Percentiles rank a stretch among this genome's conserved stretches.
These are phyloP conservation scores for Cerastis rubricosa DNA, from an alignment of 2,888 invertebrate genomes.

Conservation along the genomic window DNA sequence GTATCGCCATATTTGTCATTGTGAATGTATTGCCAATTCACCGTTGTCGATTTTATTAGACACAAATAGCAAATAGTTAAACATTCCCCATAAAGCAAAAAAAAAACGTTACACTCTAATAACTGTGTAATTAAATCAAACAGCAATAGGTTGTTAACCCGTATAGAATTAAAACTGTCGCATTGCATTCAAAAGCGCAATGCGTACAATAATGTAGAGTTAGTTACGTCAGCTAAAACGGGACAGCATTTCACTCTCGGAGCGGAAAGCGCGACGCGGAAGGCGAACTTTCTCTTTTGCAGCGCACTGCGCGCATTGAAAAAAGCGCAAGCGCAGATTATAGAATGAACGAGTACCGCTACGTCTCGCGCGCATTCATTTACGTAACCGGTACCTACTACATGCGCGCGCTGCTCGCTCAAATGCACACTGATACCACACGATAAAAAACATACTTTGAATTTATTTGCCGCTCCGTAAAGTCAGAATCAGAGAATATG, in stretches of 20 bases:
- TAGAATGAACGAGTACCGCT: slow-evolving; percentile 69
- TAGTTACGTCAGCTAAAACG: slow-evolving; percentile 88
- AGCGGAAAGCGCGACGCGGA: slow-evolving; percentile 90
- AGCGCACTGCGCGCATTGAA: slow-evolving; percentile 75
- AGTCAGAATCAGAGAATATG: no score
- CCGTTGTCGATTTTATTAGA: slow-evolving; percentile 2
- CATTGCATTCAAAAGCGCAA: slow-evolving; percentile 65
- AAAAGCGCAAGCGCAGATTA: slow-evolving; percentile 77
- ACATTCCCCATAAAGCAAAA: not conserved
- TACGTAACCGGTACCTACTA: slow-evolving; percentile 67
- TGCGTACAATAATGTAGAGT: slow-evolving; percentile 77
- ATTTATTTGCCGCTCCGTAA: slow-evolving; percentile 34
- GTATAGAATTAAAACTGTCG: slow-evolving; percentile 60
- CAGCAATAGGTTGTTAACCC: slow-evolving; percentile 53
- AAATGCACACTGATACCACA: slow-evolving; percentile 50
- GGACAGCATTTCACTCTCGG: slow-evolving; percentile 90
- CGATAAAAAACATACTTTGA: slow-evolving; percentile 37
- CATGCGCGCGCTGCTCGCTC: slow-evolving; percentile 56
- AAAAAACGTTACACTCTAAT: slow-evolving; percentile 27
- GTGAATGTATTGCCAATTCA: slow-evolving; percentile 22
- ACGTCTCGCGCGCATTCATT: slow-evolving; percentile 65
- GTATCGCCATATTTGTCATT: slow-evolving; percentile 45
- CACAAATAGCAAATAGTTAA: not conserved
- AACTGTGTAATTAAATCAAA: slow-evolving; percentile 46
- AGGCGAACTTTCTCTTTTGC: slow-evolving; percentile 90